Conservation (phyloP, 2,113 vertebrate species). For the Ophthalmolycus amberensis region DNA sequence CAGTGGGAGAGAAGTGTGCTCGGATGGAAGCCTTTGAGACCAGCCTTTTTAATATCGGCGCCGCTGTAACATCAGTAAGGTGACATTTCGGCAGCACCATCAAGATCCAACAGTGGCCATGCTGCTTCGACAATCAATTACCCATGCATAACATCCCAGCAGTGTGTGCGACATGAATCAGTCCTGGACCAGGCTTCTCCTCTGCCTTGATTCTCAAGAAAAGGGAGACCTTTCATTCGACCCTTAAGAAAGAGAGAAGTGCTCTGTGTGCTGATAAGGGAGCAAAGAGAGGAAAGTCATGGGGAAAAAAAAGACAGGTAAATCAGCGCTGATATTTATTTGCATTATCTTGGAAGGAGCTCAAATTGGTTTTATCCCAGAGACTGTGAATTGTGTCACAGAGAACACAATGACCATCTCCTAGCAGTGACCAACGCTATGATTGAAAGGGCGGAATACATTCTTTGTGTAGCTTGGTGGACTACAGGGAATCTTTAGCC, state of each 20-base stretch:
- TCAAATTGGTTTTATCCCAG: constrained; percentile 73
- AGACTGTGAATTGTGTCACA: constrained; percentile 69
- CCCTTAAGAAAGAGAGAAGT: constrained; percentile 65
- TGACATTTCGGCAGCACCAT: constrained; percentile 88
- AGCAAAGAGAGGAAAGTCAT: constrained; percentile 64
- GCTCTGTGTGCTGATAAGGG: constrained; percentile 68
- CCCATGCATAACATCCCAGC: constrained; percentile 84
- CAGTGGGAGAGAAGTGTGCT: constrained; percentile 77
- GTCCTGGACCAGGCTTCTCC: constrained; percentile 74
- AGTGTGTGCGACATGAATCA: constrained; percentile 84
- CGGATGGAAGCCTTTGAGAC: constrained; percentile 76
- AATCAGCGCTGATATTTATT: constrained; percentile 78
- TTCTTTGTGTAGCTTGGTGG: constrained; percentile 57
- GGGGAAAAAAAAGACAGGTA: constrained; percentile 42
- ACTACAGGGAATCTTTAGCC: constrained; percentile 59
- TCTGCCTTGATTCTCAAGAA: constrained; percentile 71
- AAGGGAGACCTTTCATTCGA: constrained; percentile 69
- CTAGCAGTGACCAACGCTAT: constrained; percentile 40
- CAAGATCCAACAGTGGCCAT: constrained; percentile 84
- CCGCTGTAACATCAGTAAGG: constrained; percentile 85
- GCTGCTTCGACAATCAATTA: constrained; percentile 86
- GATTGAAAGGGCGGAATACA: constrained; percentile 58
- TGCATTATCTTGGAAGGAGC: constrained; percentile 78
- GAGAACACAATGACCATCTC: constrained; percentile 63
- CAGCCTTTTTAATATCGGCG: constrained; percentile 74